These are phyloP conservation scores for Platorchestia sp. DNA, from an alignment of 1,140 invertebrate genomes.

Conservation along the genomic window DNA sequence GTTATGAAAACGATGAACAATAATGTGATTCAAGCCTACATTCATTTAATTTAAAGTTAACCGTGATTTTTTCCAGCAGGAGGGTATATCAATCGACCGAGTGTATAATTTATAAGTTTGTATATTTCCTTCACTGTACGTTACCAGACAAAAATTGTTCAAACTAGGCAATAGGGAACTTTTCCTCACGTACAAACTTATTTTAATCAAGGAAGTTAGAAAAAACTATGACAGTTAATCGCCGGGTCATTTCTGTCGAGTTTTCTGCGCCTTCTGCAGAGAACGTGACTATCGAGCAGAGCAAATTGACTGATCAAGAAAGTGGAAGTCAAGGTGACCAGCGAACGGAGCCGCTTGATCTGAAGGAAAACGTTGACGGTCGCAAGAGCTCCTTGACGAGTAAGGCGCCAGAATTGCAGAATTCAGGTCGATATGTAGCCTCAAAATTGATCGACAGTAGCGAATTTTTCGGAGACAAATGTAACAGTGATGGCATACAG, in stretches of 20 bases:
- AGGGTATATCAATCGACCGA: background rate
- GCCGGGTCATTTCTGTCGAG: background rate
- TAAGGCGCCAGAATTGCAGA: background rate
- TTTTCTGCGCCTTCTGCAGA: background rate
- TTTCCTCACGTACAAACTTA: background rate
- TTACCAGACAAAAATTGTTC: background rate
- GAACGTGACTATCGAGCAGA: background rate
- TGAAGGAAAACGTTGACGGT: background rate
- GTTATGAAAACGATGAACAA: background rate
- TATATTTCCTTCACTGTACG: background rate
- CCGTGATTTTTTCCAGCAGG: background rate
- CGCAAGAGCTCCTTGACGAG: background rate
- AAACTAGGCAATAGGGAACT: background rate
- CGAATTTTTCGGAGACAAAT: background rate
- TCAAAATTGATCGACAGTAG: background rate
- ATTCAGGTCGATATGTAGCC: background rate
- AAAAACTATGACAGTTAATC: constrained; percentile 12
- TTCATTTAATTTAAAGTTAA: background rate
- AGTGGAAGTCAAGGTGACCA: background rate
- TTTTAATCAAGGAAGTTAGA: background rate
- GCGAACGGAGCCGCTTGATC: background rate
- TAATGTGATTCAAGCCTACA: background rate
- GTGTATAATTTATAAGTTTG: background rate
- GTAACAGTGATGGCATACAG: background rate
- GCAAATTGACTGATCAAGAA: background rate